Percentiles rank a stretch among this genome's conserved stretches.
phyloP scores from a whole-genome alignment of 2,113 vertebrate species.

The Tenebrosternarchus preto region DNA sequence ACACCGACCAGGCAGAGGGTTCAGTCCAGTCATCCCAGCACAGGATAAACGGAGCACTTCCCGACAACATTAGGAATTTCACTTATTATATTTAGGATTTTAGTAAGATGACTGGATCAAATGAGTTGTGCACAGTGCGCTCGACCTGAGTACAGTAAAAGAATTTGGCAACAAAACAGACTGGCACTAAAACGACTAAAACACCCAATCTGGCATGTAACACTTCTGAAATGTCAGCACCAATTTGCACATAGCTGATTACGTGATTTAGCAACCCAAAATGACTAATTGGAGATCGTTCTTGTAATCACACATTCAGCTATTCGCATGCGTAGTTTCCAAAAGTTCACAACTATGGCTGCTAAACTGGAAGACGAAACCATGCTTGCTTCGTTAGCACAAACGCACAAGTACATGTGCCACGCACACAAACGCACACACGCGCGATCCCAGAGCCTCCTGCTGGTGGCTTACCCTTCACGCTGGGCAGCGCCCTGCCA shows the following conservation, averaged over 20 bases:
- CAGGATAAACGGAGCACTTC: not conserved
- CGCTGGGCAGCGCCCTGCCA: conserved; percentile 76
- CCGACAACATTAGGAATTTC: not conserved
- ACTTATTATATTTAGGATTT: not conserved
- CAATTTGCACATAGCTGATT: conserved; percentile 40
- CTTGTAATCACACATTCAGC: conserved; percentile 38
- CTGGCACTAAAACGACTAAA: conserved; percentile 44
- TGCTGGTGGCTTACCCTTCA: conserved; percentile 79
- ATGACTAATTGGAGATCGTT: conserved; percentile 42
- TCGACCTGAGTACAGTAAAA: conserved; percentile 36
- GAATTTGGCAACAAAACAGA: conserved; percentile 31
- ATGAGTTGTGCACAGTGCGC: conserved; percentile 15
- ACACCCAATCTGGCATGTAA: conserved; percentile 48
- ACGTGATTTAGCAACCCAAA: conserved; percentile 47
- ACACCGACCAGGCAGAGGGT: not conserved
- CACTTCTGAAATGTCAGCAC: conserved; percentile 34
- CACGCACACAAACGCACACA: conserved; percentile 18
- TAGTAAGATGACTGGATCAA: conserved; percentile 16
- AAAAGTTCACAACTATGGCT: conserved; percentile 41
- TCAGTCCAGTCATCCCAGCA: not conserved
- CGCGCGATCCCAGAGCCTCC: conserved; percentile 29
- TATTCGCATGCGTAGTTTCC: conserved; percentile 36
- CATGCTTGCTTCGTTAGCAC: conserved; percentile 41
- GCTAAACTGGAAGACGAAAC: conserved; percentile 39
- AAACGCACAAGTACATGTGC: conserved; percentile 33